Evolutionary conservation across 2,797 vertebrate species (phyloP).

Genomic region (Pachyuromys duprasi): DNA sequence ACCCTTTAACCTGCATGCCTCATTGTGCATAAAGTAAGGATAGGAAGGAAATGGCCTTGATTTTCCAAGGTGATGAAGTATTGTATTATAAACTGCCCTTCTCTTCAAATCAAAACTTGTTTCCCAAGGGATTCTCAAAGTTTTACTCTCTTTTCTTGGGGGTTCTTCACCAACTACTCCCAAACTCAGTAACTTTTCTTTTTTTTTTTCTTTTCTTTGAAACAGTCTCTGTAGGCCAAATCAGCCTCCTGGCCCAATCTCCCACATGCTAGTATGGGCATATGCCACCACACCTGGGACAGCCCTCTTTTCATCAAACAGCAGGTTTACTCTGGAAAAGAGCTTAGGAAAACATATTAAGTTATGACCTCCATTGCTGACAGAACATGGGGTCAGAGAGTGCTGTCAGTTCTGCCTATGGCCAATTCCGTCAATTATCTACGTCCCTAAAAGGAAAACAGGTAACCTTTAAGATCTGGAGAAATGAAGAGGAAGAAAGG

Average conservation of each 20-base stretch:
- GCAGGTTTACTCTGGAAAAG: slow-evolving; percentile 32
- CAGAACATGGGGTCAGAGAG: not conserved
- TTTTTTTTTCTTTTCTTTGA: not conserved
- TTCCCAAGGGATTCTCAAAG: not conserved
- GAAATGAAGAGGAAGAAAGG: not conserved
- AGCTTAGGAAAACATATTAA: not conserved
- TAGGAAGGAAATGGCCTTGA: slow-evolving; percentile 17
- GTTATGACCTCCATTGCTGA: not conserved
- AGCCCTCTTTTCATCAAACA: slow-evolving; percentile 14
- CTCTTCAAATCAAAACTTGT: slow-evolving; percentile 41
- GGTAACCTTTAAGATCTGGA: not conserved
- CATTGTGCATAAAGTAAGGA: slow-evolving; percentile 7
- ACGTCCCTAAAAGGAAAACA: slow-evolving; percentile 39
- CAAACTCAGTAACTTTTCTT: slow-evolving; percentile 27
- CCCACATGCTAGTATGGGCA: not conserved
- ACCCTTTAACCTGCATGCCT: slow-evolving; percentile 3
- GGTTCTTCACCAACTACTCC: not conserved
- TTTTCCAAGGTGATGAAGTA: slow-evolving; percentile 29
- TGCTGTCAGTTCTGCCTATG: not conserved
- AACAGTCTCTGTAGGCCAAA: not conserved
- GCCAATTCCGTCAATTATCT: slow-evolving; percentile 20
- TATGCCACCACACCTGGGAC: not conserved
- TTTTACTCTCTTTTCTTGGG: not conserved
- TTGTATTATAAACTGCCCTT: not conserved
- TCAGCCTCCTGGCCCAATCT: not conserved